Conservation (phyloP, 2,888 invertebrate genomes). For the Drosophila hamatofila region DNA sequence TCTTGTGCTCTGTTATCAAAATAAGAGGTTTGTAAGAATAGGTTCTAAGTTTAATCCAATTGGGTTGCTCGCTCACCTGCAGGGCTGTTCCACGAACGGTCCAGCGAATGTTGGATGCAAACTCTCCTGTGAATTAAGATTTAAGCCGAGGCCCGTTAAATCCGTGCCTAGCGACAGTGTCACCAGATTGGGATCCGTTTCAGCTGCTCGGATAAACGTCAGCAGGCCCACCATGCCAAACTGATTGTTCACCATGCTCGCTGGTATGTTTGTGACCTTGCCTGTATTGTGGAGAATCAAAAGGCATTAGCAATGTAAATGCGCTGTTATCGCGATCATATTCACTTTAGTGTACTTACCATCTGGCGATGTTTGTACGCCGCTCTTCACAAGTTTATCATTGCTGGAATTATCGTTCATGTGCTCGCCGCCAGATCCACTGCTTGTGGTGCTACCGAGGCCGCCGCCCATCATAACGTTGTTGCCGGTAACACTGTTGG, state of each 20-base stretch:
- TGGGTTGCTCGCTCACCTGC: constrained; percentile 86
- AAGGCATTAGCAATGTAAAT: background rate
- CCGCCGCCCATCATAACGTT: constrained; percentile 79
- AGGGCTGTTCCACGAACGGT: constrained; percentile 99
- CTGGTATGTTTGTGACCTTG: constrained; percentile 99
- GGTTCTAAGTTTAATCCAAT: background rate
- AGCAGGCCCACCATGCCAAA: constrained; percentile 99
- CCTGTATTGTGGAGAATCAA: constrained; percentile 86
- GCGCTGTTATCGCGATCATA: background rate
- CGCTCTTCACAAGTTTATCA: constrained; percentile 89
- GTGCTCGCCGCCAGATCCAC: constrained; percentile 82
- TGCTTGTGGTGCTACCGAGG: constrained; percentile 64
- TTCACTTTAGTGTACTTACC: constrained; percentile 86
- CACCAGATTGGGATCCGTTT: constrained; percentile 98
- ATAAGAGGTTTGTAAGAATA: background rate
- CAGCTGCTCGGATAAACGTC: constrained; percentile 98
- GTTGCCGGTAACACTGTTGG: constrained; percentile 69
- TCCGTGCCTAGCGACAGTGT: constrained; percentile 99
- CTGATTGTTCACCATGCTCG: constrained; percentile 99
- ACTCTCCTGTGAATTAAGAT: constrained; percentile 99
- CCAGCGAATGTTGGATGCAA: constrained; percentile 99
- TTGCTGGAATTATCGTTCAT: constrained; percentile 85
- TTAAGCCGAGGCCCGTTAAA: constrained; percentile 98
- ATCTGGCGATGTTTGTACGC: constrained; percentile 97
- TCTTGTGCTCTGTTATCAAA: constrained; percentile 93